Base-by-base conservation (phyloP, 2,888 invertebrate genomes). In the Cecidostiba fungosa region DNA sequence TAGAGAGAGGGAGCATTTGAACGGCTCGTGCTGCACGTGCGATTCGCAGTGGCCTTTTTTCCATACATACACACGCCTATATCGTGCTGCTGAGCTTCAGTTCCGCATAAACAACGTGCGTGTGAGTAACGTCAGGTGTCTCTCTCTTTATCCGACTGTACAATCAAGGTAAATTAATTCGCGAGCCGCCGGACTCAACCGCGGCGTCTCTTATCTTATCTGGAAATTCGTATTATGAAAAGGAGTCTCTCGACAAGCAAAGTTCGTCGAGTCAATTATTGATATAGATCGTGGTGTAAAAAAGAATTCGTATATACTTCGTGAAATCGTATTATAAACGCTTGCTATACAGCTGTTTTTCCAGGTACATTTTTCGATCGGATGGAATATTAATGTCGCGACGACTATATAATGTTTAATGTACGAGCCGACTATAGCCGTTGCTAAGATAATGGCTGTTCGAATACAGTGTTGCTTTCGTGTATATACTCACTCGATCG, bases 21-120 rank as follows among this genome's bases (percentile, higher is more conserved):
- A 73, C 39, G 73, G 47, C 73, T 73, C 43, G 73, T 73, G 73
- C 66, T 26, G 50, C 74, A 50, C 74, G 50, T 50, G 74, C 66
- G 29, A 66, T 66, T 29, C 50, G 14, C 29, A 54, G 10, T 74
- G 47, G 36, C 4, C 73, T 23, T 73, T 10, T 39, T 36, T 73
- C 23, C 73, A 23, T 59, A n/a, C 54, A 8, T 23, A 29, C 29
- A 66, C 29, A 66, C 66, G 66, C 66, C 66, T 66, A 59, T n/a
- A 6, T 3, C 66, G 14, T 12, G 23, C 36, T 3, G 6, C 23
- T 23, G 12, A 23, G 54, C 26, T 50, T 54, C 76, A 54, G 54
- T 77, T 59, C 32, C 54, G 54, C 29, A 29, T 76, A 47, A 19
- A 29, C 50, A 76, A n/a, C n/a, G n/a, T n/a, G 50, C 26, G 23